Conservation (phyloP, 2,888 invertebrate genomes). For the Tortricodes alternella region DNA sequence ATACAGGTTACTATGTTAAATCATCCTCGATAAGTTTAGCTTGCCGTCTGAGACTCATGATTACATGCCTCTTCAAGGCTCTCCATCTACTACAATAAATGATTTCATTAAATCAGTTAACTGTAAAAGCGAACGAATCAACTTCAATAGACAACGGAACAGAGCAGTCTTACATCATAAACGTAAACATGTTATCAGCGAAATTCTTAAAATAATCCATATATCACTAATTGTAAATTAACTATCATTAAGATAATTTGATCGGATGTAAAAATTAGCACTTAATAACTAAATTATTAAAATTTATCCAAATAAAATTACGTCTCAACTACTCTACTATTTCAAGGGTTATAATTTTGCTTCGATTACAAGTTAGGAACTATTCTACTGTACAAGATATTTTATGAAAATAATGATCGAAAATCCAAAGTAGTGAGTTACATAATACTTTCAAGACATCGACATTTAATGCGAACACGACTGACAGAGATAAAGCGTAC, state of each 20-base stretch:
- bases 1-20: conserved; percentile 78
- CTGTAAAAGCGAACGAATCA: conserved; percentile 27
- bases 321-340: conserved; percentile 62
- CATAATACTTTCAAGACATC: conserved; percentile 51
- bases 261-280: conserved; percentile 57
- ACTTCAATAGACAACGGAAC: conserved; percentile 55
- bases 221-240: conserved; percentile 58
- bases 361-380: conserved; percentile 80
- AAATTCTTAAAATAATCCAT: conserved; percentile 54
- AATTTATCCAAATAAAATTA: conserved; percentile 58
- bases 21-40: conserved; percentile 75
- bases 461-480: conserved; percentile 38
- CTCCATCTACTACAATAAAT: conserved; percentile 24
- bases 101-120: conserved; percentile 27
- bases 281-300: conserved; percentile 54
- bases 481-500: conserved; percentile 25
- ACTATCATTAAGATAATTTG: conserved; percentile 64
- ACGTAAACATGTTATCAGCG: conserved; percentile 56
- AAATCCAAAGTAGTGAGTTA: conserved; percentile 51
- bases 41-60: conserved; percentile 75
- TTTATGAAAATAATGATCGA: conserved; percentile 61
- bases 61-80: conserved; percentile 73
- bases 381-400: conserved; percentile 80
- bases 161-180: conserved; percentile 77
- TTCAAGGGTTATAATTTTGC: conserved; percentile 75